Percentiles rank a stretch among this genome's conserved stretches.
These are phyloP conservation scores for Acinonyx jubatus DNA, from an alignment of 2,113 vertebrate species.

Conservation along the genomic window DNA sequence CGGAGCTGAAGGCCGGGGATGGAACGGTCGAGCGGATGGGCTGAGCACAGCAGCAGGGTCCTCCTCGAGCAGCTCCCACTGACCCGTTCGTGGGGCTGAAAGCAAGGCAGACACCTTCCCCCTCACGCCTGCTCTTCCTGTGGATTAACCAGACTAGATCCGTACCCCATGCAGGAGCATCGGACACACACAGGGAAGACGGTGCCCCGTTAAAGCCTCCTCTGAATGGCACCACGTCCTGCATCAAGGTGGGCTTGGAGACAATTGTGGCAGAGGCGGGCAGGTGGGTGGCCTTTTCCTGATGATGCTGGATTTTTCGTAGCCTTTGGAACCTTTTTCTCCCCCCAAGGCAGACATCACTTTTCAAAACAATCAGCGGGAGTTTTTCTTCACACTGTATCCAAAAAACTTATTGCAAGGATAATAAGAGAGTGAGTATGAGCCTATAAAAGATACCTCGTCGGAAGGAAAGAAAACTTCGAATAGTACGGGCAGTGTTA, in stretches of 20 bases:
- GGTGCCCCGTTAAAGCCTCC: background rate
- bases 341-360: background rate
- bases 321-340: background rate
- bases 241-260: background rate
- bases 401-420: background rate
- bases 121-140: rapidly evolving
- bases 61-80: rapidly evolving
- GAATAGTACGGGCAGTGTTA: background rate
- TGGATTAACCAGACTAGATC: background rate
- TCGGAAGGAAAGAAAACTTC: background rate
- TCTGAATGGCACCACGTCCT: background rate
- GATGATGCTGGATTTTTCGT: background rate
- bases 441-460: background rate
- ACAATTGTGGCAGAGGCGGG: background rate
- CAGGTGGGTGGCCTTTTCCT: background rate
- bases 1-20: too few relatives aligned
- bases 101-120: rapidly evolving
- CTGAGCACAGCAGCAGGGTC: rapidly evolving
- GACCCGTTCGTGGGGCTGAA: background rate
- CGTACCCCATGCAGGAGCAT: background rate
- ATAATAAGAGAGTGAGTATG: background rate
- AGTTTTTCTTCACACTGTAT: background rate
- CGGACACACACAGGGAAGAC: background rate
- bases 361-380: background rate
- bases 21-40: rapidly evolving